phyloP scores from a whole-genome alignment of 64 coral and sea anemone species.

The Porites lutea region DNA sequence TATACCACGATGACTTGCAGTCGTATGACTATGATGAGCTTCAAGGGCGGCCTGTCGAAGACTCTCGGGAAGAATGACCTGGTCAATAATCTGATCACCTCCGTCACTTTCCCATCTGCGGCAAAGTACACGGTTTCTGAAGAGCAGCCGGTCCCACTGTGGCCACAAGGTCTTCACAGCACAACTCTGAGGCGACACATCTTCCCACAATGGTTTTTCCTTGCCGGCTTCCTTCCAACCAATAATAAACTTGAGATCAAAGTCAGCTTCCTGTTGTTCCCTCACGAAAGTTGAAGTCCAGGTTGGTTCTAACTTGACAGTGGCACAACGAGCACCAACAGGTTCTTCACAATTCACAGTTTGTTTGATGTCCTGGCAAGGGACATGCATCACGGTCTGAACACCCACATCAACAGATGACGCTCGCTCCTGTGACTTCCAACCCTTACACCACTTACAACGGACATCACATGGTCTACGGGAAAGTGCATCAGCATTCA shows the following conservation, averaged over 20 bases:
- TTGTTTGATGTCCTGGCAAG: not conserved
- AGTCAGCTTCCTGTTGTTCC: not conserved
- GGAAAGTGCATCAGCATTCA: constrained; percentile 32
- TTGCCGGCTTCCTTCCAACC: not conserved
- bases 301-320: not conserved
- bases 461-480: constrained; percentile 17
- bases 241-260: not conserved
- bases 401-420: not conserved
- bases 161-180: constrained; percentile 31
- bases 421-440: not conserved
- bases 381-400: not conserved
- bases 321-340: not conserved
- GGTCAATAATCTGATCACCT: not conserved
- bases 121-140: not conserved
- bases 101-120: constrained; percentile 6
- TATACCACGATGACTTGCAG: not conserved
- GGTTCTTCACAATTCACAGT: not conserved
- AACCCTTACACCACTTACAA: not conserved
- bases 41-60: not conserved
- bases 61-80: constrained; percentile 14
- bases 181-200: not conserved
- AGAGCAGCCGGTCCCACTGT: constrained; percentile 39
- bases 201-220: not conserved
- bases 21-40: not conserved
- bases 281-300: not conserved